Base-by-base conservation (phyloP, 53 echinoderm and acorn worm species). In the Antedon mediterranea region DNA sequence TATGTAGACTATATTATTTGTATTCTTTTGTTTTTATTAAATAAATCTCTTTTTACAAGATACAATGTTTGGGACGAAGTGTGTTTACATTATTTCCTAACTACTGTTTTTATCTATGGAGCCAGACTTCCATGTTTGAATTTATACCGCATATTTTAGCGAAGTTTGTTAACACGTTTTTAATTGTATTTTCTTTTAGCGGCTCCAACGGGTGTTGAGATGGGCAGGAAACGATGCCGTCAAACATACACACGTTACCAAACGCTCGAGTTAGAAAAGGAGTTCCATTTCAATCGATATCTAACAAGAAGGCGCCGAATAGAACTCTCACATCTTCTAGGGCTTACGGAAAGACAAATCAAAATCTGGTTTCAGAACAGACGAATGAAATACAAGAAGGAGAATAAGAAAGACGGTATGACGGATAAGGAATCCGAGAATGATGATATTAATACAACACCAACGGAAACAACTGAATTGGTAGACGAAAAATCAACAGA, bases 301-400 rank as follows among this genome's bases (percentile, higher is more conserved):
- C 86, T 95, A 28, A 95, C 97, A 31, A 71, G 97, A 43, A 75
- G 97, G 79, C 77, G 97, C 34, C 87, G 97, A 43, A 95, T 95
- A 32, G 97, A 95, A 83, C 91, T 95, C 23, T 91, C 91, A 2
- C 97, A 95, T 72, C 91, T 89, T 3, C 84, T 95, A 0, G 86
- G 89, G 7, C 89, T 95, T 29, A 91, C 97, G 29, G 97, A 95
- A 77, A 82, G 97, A 43, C 97, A 95, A 79, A 95, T 95, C 79
- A 95, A 95, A 79, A 95, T 95, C 71, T 95, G 97, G 97, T 95
- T 95, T 75, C 97, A 95, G 75, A 95, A 95, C 84, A 77, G 88
- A 31, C 79, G 84, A 32, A 88, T 88, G 88, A 88, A 88, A 77
- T 81, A 84, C 81, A 88, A 90, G 75, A 79, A 88, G 18, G 83